Evolutionary conservation across 2,113 vertebrate genomes (phyloP), one percentile per base, ranked within the genome.

Genomic region (Gnathonemus echidnorhynchus): DNA sequence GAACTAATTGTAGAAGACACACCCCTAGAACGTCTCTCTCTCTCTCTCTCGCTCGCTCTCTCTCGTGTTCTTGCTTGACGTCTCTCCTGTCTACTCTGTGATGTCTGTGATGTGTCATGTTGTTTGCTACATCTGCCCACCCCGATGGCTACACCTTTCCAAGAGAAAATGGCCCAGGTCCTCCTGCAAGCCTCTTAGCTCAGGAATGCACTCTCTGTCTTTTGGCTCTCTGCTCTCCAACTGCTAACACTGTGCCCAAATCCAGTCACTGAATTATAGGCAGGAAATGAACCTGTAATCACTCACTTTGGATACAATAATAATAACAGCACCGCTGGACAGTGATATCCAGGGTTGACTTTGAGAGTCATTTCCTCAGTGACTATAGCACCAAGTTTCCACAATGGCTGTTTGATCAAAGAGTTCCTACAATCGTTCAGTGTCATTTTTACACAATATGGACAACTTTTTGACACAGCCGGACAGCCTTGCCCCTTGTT

Each of bases 1-100:
- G 88, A 89, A 89, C 88, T 89, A 89, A 89, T 88, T 74, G 66
- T 21, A 17, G 6, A 31, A 13, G 86, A 58, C 87, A 84, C 74
- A 35, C 77, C 87, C 27, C 74, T 90, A 19, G 49, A 84, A 39
- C 5, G 27, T 56, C 49, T 88, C 66, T 80, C 49, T 85, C 52
- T 84, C 45, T 58, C 89, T 56, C 89, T 58, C 39, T n/a, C 70
- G 53, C 46, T 48, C 7, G 2, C 39, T 53, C 89, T 56, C 89
- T 85, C 52, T 3, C 50, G 21, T 45, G 5, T 84, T 86, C 89
- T 86, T 84, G 46, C 53, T 87, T n/a, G 45, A 27, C 50, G 45
- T 90, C 48, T 74, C 42, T 49, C 58, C 53, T 31, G 56, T 53
- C 66, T 74, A 13, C 17, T 80, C 31, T 80, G 8, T 87, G 83